phyloP scores from a whole-genome alignment of 2,113 vertebrate species.

The Halichoeres trimaculatus region DNA sequence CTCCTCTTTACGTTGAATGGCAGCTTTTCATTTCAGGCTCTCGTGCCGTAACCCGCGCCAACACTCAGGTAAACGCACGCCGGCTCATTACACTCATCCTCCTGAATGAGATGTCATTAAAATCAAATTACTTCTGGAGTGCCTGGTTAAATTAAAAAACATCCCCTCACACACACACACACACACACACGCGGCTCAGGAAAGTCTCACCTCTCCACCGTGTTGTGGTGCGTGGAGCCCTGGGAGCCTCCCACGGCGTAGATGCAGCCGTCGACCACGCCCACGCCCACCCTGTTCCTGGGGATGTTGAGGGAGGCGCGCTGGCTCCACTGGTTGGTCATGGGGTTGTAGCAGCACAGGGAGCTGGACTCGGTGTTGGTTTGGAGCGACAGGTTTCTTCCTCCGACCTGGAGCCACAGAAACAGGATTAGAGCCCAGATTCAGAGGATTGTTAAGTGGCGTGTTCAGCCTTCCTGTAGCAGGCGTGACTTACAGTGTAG shows the following conservation, averaged over 20 bases:
- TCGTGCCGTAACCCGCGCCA: conserved; percentile 29
- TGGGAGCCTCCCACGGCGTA: conserved; percentile 86
- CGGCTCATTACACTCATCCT: conserved; percentile 22
- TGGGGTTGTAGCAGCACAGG: conserved; percentile 86
- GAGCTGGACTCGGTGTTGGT: conserved; percentile 81
- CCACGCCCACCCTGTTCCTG: conserved; percentile 87
- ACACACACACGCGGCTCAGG: neutral
- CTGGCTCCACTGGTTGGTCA: conserved; percentile 87
- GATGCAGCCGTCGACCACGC: conserved; percentile 83
- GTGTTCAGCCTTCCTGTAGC: neutral
- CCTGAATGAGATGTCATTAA: conserved; percentile 31
- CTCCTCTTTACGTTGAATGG: conserved; percentile 51
- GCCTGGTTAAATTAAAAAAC: conserved; percentile 11
- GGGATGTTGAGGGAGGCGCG: conserved; percentile 79
- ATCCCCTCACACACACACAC: neutral
- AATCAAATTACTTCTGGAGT: conserved; percentile 30
- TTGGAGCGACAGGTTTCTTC: conserved; percentile 82
- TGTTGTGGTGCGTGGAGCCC: conserved; percentile 82
- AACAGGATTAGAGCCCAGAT: neutral
- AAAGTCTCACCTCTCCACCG: conserved; percentile 82
- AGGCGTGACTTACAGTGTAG: conserved; percentile 74
- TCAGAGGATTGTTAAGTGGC: neutral
- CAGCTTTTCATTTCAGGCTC: conserved; percentile 31
- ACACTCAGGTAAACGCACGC: conserved; percentile 15
- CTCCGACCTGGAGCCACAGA: conserved; percentile 73